A percentile compares a stretch with the other conserved stretches of the same genome.
Conservation (phyloP, 2,113 vertebrate species). For the Rafetus swinhoei region DNA sequence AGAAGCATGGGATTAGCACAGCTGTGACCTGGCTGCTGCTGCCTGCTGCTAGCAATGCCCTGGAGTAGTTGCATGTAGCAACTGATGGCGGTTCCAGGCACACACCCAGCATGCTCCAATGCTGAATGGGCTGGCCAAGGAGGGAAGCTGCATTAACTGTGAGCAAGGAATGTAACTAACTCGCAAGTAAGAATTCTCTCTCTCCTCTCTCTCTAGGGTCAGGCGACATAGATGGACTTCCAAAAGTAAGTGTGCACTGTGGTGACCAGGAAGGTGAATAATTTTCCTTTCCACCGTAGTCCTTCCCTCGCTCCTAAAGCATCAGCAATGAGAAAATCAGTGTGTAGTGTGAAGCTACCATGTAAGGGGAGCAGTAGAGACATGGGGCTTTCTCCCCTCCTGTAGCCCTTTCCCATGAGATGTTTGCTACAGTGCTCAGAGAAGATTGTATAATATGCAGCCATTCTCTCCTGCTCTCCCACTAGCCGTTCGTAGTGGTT, state of each 20-base stretch:
- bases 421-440: background rate
- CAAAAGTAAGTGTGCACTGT: conserved; percentile 88
- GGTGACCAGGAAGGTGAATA: background rate
- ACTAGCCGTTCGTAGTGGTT: background rate
- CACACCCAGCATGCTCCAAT: background rate
- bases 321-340: background rate
- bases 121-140: background rate
- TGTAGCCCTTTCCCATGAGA: background rate
- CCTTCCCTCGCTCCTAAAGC: background rate
- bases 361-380: rapidly evolving
- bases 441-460: background rate
- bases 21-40: conserved; percentile 8
- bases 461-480: background rate
- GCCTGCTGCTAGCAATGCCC: conserved; percentile 15
- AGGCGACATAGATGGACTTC: conserved; percentile 98
- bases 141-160: background rate
- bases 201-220: conserved; percentile 83
- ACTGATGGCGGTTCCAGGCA: background rate
- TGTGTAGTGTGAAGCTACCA: too few relatives aligned
- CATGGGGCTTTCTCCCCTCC: background rate
- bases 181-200: background rate
- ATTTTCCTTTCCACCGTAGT: background rate
- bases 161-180: rapidly evolving
- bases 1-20: conserved; percentile 16
- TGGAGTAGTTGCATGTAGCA: background rate